These are phyloP conservation scores for Arvicanthis niloticus DNA, from an alignment of 2,113 vertebrate species.

Conservation along the genomic window DNA sequence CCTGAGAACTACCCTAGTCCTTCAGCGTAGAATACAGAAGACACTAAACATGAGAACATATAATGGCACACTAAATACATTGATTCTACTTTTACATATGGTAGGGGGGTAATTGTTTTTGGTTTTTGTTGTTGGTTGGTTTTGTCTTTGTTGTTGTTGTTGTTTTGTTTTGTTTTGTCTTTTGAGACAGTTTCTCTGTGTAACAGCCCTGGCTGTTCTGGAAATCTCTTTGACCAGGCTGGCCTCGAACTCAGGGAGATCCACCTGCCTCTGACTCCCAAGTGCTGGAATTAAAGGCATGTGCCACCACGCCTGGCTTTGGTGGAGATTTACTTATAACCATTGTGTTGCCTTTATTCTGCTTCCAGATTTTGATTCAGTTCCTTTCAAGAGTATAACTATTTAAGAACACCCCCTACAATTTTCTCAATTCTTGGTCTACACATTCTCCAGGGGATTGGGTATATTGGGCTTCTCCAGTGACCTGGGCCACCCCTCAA, in stretches of 20 bases:
- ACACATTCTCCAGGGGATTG: not conserved
- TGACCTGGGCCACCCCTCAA: not conserved
- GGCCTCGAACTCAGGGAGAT: not conserved
- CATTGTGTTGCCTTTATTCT: not conserved
- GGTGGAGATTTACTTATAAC: not conserved
- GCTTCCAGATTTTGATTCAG: not conserved
- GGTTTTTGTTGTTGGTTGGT: not conserved
- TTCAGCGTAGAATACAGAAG: slow-evolving; percentile 16
- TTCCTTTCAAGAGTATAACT: not conserved
- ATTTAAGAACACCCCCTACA: not conserved
- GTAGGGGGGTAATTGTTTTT: not conserved
- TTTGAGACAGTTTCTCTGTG: not conserved
- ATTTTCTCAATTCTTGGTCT: not conserved
- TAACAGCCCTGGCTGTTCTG: not conserved
- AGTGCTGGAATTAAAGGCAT: not conserved
- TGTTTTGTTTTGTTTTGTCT: not conserved
- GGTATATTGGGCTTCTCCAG: not conserved
- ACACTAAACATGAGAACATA: not conserved
- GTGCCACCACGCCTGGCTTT: not conserved
- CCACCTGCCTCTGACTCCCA: not conserved
- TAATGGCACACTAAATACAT: not conserved
- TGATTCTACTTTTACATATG: not conserved
- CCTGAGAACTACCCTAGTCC: not conserved
- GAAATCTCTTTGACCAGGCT: not conserved
- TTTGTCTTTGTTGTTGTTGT: not conserved